phyloP scores from a whole-genome alignment of 2,888 invertebrate genomes.

The Harpalus rufipes region DNA sequence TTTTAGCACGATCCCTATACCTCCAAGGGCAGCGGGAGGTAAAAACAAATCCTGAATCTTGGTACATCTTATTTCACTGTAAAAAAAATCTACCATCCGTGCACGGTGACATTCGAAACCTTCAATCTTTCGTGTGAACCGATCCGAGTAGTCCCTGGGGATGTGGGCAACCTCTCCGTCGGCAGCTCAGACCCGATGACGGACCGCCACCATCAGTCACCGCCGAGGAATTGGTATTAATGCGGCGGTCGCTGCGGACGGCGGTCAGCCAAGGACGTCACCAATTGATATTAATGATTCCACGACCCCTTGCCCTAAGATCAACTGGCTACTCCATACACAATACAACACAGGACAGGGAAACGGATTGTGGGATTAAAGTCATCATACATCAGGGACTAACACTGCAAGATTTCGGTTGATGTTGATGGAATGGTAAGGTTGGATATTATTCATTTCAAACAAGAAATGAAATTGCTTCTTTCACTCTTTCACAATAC shows the following conservation, averaged over 20 bases:
- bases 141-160: constrained; percentile 51
- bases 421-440: too few species aligned
- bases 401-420: too few species aligned
- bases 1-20: too few species aligned
- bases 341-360: background rate
- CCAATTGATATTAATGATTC: constrained; percentile 59
- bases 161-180: background rate
- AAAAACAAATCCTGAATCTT: too few species aligned
- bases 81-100: too few species aligned
- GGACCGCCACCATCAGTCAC: constrained; percentile 56
- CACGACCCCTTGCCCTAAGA: constrained; percentile 50
- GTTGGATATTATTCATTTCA: too few species aligned
- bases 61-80: too few species aligned
- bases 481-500: too few species aligned
- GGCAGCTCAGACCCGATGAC: constrained; percentile 20
- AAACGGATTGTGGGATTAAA: background rate
- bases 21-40: too few species aligned
- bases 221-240: constrained; percentile 60
- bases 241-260: constrained; percentile 29
- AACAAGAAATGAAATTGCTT: too few species aligned
- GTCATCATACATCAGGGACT: background rate
- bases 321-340: constrained; percentile 14
- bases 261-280: constrained; percentile 54
- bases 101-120: background rate
- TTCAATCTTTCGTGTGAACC: constrained; percentile 59